A percentile compares a stretch with the other conserved stretches of the same genome.
phyloP scores from a whole-genome alignment of 2,888 invertebrate species.

The Cryptophagus acutangulus region DNA sequence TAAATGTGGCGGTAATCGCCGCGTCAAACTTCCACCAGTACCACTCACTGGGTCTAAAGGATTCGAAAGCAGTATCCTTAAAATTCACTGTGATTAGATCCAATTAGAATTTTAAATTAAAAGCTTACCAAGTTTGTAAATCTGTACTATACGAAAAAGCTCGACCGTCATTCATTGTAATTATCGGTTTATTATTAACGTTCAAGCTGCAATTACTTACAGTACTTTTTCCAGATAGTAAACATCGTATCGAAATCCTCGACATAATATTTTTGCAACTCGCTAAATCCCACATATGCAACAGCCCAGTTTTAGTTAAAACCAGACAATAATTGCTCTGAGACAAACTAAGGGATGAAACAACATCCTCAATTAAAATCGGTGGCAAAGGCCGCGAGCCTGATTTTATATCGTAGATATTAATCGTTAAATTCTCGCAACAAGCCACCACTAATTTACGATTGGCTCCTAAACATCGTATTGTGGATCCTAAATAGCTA shows the following conservation, averaged over 20 bases:
- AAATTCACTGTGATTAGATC: constrained; percentile 53
- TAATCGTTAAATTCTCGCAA: constrained; percentile 65
- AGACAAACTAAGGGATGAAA: constrained; percentile 55
- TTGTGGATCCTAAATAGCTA: constrained; percentile 60
- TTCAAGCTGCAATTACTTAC: constrained; percentile 57
- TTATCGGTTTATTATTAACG: constrained; percentile 68
- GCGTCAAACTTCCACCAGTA: constrained; percentile 48
- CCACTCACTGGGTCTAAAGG: constrained; percentile 53
- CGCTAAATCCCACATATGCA: constrained; percentile 60
- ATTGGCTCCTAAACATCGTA: constrained; percentile 58
- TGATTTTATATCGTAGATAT: constrained; percentile 55
- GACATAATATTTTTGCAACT: constrained; percentile 49
- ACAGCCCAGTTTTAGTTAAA: constrained; percentile 52
- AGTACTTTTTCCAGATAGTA: constrained; percentile 56
- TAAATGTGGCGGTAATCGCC: constrained; percentile 37
- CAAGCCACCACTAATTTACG: constrained; percentile 57
- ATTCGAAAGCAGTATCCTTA: constrained; percentile 53
- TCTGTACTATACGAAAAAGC: constrained; percentile 78
- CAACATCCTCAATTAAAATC: constrained; percentile 54
- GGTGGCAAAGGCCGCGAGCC: constrained; percentile 52
- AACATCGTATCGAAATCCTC: constrained; percentile 58
- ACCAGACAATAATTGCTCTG: constrained; percentile 51
- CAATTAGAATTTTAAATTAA: background rate
- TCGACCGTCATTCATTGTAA: constrained; percentile 79
- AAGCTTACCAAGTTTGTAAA: constrained; percentile 65